Percentiles rank a stretch among this genome's conserved stretches.
These are phyloP conservation scores for Lycophotia porphyrea DNA, from an alignment of 2,888 invertebrate species.

Conservation along the genomic window DNA sequence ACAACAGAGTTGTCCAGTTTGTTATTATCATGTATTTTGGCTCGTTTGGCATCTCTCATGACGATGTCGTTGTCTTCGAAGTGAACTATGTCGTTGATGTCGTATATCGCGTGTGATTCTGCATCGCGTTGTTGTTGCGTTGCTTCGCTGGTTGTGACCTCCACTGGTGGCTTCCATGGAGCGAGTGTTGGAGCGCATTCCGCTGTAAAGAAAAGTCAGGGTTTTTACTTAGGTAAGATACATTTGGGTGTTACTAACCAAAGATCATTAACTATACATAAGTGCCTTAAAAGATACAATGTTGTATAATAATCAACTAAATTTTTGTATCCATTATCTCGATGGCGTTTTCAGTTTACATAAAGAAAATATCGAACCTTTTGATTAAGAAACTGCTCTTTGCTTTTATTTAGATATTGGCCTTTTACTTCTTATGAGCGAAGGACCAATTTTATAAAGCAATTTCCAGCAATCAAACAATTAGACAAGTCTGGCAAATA, in stretches of 20 bases:
- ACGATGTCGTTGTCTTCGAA: conserved; percentile 88
- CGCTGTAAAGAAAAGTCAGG: conserved; percentile 73
- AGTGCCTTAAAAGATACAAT: background rate
- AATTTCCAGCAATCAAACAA: background rate
- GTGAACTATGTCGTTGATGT: conserved; percentile 86
- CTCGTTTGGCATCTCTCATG: conserved; percentile 81
- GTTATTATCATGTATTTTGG: conserved; percentile 79
- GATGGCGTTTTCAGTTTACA: background rate
- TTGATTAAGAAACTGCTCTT: background rate
- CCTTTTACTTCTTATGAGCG: background rate
- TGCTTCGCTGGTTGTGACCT: conserved; percentile 81
- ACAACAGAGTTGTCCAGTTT: conserved; percentile 82
- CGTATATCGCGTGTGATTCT: conserved; percentile 79
- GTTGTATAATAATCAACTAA: background rate
- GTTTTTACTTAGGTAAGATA: background rate
- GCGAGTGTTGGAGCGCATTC: conserved; percentile 87
- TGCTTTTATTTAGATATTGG: background rate
- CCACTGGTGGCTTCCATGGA: conserved; percentile 81
- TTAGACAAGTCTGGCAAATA: background rate
- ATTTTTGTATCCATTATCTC: background rate
- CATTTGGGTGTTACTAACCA: background rate
- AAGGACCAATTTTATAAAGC: background rate
- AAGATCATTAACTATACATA: background rate
- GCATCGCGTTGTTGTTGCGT: conserved; percentile 67
- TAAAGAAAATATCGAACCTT: background rate